Percentiles rank a stretch among this genome's conserved stretches.
Evolutionary conservation across 1,140 invertebrate genomes (phyloP).

Genomic region (Euschistus heros): DNA sequence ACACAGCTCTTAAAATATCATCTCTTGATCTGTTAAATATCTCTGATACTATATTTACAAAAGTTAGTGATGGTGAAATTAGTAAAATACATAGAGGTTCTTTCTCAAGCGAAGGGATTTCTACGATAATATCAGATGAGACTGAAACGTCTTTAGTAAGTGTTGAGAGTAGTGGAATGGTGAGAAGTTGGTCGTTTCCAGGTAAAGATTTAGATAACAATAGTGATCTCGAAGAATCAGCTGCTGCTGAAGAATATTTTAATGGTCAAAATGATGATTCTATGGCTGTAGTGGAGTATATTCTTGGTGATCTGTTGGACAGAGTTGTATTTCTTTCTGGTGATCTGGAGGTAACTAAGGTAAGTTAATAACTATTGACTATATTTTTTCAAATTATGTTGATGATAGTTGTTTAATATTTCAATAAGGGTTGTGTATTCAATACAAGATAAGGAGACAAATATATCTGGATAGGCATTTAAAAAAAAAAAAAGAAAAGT

Average conservation of each 20-base stretch:
- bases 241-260: conserved; percentile 50
- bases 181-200: conserved; percentile 31
- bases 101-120: conserved; percentile 27
- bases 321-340: conserved; percentile 33
- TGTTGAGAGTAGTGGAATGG: conserved; percentile 26
- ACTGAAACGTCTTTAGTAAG: conserved; percentile 1
- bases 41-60: conserved; percentile 31
- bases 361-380: background rate
- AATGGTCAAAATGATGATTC: conserved; percentile 27
- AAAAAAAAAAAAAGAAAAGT: no score
- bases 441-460: no score
- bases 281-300: conserved; percentile 39
- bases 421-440: no score
- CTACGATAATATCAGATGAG: conserved; percentile 6
- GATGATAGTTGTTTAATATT: no score
- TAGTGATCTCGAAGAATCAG: conserved; percentile 38
- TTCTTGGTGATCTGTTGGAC: conserved; percentile 46
- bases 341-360: conserved; percentile 22
- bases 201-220: conserved; percentile 24
- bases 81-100: conserved; percentile 23
- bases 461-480: no score
- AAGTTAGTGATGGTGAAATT: conserved; percentile 30
- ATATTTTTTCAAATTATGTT: background rate
- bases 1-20: conserved; percentile 27
- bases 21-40: conserved; percentile 29